phyloP scores from a whole-genome alignment of 2,888 invertebrate genomes.

The Acrobeloides nanus region DNA sequence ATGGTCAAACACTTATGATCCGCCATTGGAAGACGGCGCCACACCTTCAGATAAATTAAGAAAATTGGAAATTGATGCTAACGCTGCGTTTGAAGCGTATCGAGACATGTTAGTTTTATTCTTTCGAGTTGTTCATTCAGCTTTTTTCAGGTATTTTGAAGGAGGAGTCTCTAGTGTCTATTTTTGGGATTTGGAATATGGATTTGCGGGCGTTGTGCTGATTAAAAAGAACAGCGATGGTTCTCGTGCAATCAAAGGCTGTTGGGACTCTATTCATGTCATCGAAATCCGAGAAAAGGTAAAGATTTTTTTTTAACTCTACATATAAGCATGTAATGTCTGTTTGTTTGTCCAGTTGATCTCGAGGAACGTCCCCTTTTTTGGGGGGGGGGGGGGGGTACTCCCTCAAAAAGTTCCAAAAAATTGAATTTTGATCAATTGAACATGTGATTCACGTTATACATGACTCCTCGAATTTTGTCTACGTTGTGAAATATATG shows the following conservation, averaged over 20 bases:
- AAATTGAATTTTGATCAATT: no score
- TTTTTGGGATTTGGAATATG: constrained; percentile 91
- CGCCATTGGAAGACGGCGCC: constrained; percentile 92
- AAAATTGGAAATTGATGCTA: constrained; percentile 92
- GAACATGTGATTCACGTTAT: no score
- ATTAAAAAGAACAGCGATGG: constrained; percentile 74
- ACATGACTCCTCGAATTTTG: no score
- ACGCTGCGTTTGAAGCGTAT: constrained; percentile 95
- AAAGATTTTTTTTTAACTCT: background rate
- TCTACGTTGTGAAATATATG: no score
- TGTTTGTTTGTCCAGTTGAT: no score
- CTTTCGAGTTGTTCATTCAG: constrained; percentile 3
- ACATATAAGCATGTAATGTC: no score
- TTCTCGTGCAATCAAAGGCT: constrained; percentile 87
- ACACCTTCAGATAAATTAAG: constrained; percentile 93
- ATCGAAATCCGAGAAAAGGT: constrained; percentile 71
- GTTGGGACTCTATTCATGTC: constrained; percentile 99
- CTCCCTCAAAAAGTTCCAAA: no score
- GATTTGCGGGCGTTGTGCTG: constrained; percentile 92
- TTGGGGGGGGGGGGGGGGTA: no score
- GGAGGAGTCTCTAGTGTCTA: constrained; percentile 59
- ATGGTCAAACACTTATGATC: constrained; percentile 86
- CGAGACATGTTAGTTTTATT: constrained; percentile 61
- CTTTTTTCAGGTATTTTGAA: constrained; percentile 19
- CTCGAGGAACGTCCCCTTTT: no score